These are phyloP conservation scores for Trinorchestia longiramus DNA, from an alignment of 1,140 invertebrate genomes.

Conservation along the genomic window DNA sequence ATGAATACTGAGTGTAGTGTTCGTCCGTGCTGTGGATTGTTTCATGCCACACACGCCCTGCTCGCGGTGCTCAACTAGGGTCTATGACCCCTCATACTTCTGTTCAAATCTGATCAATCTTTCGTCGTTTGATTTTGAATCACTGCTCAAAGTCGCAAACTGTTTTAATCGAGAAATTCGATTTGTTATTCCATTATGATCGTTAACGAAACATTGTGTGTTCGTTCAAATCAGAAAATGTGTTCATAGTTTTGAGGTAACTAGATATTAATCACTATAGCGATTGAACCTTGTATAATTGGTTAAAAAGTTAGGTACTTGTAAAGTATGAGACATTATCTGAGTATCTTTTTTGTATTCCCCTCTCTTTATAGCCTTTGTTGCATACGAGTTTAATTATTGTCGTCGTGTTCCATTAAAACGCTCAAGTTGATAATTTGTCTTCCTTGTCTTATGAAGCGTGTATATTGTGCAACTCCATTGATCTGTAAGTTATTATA, in stretches of 20 bases:
- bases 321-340: background rate
- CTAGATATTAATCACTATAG: background rate
- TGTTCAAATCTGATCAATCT: background rate
- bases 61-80: background rate
- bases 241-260: background rate
- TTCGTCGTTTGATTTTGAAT: background rate
- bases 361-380: background rate
- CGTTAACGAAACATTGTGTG: background rate
- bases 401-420: background rate
- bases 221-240: background rate
- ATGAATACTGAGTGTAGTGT: conserved; percentile 18
- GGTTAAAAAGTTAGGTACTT: background rate
- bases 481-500: background rate
- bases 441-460: background rate
- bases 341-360: background rate
- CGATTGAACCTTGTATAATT: background rate
- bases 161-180: background rate
- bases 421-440: background rate
- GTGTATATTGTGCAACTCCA: background rate
- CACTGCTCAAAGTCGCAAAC: background rate
- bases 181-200: background rate
- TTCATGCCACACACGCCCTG: background rate
- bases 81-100: background rate
- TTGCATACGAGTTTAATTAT: background rate
- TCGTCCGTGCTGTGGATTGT: conserved; percentile 5